Conservation (phyloP, 2,797 vertebrate species). For the Vireo griseus region DNA sequence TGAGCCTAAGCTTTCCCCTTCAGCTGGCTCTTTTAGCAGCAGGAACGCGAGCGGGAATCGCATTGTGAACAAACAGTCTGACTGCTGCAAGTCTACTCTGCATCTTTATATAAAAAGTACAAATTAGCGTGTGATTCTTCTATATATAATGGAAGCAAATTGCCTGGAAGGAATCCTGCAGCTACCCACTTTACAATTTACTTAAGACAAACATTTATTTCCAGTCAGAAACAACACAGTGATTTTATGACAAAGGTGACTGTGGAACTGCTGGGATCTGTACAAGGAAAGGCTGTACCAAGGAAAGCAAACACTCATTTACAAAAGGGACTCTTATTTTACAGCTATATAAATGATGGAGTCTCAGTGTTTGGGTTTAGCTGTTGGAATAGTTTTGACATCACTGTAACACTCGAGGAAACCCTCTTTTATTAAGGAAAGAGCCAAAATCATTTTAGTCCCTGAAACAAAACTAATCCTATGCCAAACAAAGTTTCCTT, state of each 20-base stretch:
- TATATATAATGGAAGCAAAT: neutral
- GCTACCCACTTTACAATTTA: neutral
- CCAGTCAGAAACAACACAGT: neutral
- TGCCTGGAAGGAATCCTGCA: conserved; percentile 27
- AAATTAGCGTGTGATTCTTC: neutral
- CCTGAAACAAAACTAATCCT: neutral
- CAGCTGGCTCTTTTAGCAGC: neutral
- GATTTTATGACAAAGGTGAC: neutral
- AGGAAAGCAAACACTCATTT: neutral
- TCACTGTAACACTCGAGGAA: neutral
- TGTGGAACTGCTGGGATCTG: neutral
- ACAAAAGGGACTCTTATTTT: neutral
- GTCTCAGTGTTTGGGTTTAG: neutral
- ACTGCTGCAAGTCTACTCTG: neutral
- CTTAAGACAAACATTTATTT: neutral
- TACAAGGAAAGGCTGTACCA: neutral
- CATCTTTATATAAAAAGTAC: neutral
- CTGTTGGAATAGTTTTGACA: neutral
- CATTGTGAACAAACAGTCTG: neutral
- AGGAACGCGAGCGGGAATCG: neutral
- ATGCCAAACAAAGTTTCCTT: neutral
- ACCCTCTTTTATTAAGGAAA: neutral
- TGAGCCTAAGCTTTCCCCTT: neutral
- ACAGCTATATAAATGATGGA: neutral
- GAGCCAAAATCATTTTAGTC: neutral